Evolutionary conservation across 2,888 invertebrate genomes (phyloP).

Genomic region (Caenorhabditis doughertyi): DNA sequence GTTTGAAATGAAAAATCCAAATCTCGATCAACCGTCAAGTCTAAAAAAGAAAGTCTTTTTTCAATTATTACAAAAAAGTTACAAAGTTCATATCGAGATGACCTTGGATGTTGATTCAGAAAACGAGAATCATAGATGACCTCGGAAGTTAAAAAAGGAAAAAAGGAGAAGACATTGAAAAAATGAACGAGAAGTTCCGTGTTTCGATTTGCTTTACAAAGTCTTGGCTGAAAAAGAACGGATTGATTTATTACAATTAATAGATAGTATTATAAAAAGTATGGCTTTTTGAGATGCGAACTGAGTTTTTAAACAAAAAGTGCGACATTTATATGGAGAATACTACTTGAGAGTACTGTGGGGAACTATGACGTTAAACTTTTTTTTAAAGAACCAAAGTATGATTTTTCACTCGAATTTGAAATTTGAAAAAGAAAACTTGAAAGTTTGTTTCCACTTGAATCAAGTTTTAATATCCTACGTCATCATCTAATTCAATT

Average conservation of each 20-base stretch:
- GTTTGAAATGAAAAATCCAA: not conserved
- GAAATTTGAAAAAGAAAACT: constrained; percentile 6
- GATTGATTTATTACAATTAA: constrained; percentile 15
- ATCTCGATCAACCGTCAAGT: not conserved
- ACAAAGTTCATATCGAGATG: constrained; percentile 14
- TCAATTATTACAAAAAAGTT: constrained; percentile 17
- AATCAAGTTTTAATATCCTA: not conserved
- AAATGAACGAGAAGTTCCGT: constrained; percentile 20
- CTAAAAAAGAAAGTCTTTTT: not conserved
- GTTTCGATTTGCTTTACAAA: constrained; percentile 14
- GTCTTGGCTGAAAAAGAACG: not conserved
- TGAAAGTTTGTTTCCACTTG: constrained; percentile 5
- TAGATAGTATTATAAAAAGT: not conserved
- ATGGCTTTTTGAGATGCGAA: too few relatives aligned
- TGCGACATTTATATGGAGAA: too few relatives aligned
- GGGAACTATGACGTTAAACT: too few relatives aligned
- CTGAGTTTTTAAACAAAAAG: too few relatives aligned
- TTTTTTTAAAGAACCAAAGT: too few relatives aligned
- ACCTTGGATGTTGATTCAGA: not conserved
- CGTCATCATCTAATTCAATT: constrained; percentile 13
- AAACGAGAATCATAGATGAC: constrained; percentile 28
- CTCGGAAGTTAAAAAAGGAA: constrained; percentile 10
- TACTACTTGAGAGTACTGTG: too few relatives aligned
- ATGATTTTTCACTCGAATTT: too few relatives aligned
- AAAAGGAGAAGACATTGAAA: not conserved